These are phyloP conservation scores for Pentalonia nigronervosa DNA, from an alignment of 1,140 invertebrate species.

Conservation along the genomic window DNA sequence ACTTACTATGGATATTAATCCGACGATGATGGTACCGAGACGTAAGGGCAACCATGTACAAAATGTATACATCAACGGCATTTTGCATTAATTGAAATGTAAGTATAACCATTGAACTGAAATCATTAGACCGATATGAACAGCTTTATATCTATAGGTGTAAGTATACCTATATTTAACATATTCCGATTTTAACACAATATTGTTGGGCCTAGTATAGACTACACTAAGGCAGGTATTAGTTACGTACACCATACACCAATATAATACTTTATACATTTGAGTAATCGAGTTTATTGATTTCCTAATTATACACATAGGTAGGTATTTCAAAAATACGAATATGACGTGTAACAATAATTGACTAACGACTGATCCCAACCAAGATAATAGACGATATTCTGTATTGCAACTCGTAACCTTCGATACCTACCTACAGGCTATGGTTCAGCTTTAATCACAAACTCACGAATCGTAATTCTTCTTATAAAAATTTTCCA, in stretches of 20 bases:
- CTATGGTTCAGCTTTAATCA: neutral
- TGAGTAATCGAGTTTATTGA: neutral
- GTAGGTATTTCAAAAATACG: neutral
- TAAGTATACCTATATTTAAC: neutral
- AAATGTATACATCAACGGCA: conserved; percentile 48
- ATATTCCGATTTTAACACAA: neutral
- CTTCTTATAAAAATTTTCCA: neutral
- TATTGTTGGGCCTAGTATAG: neutral
- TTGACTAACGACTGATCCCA: neutral
- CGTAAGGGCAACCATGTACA: conserved; percentile 53
- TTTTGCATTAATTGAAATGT: neutral
- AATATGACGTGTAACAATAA: neutral
- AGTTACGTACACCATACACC: no score
- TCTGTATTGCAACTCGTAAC: neutral
- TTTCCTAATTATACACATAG: neutral
- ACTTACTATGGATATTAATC: conserved; percentile 54
- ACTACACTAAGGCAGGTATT: no score
- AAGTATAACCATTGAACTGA: neutral
- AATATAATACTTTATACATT: neutral
- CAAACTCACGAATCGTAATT: neutral
- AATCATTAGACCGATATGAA: neutral
- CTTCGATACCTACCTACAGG: neutral
- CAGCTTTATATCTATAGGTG: neutral
- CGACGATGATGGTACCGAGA: conserved; percentile 46
- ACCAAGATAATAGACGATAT: neutral